phyloP scores from a whole-genome alignment of 92 coral and sea anemone genomes.

The Hydrozoanthus gracilis region DNA sequence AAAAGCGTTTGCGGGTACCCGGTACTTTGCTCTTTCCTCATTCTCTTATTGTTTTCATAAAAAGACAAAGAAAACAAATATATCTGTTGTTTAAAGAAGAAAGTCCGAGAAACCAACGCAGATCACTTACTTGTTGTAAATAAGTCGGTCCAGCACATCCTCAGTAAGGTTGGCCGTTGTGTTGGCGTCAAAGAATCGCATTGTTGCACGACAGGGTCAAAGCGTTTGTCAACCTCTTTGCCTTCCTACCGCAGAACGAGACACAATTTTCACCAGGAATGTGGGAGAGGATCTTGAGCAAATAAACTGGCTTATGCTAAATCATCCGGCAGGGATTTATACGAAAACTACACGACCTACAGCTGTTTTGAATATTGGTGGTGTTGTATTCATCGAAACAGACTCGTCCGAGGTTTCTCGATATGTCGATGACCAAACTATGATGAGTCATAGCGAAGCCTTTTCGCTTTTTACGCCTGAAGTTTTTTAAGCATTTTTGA shows the following conservation, averaged over 20 bases:
- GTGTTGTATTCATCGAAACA: no score
- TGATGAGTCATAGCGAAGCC: no score
- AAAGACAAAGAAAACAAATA: neutral
- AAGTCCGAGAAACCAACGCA: no score
- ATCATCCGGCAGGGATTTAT: neutral
- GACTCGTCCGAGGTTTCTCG: no score
- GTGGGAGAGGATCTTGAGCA: neutral
- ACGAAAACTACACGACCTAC: no score
- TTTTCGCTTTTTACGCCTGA: no score
- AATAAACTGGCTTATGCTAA: neutral
- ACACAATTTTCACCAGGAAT: neutral
- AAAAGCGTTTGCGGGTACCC: slow-evolving; percentile 18
- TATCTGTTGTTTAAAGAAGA: no score
- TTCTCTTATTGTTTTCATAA: no score
- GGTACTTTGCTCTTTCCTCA: neutral
- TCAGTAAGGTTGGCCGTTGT: slow-evolving; percentile 69
- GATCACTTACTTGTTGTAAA: slow-evolving; percentile 80
- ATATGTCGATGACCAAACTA: no score
- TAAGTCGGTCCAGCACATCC: slow-evolving; percentile 71
- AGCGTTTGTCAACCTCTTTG: neutral
- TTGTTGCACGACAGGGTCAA: neutral
- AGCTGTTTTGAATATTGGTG: no score
- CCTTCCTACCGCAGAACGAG: neutral
- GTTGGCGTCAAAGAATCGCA: slow-evolving; percentile 28
- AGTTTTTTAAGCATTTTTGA: no score